A percentile compares a stretch with the other conserved stretches of the same genome.
phyloP scores from a whole-genome alignment of 2,888 invertebrate species.

The Chydorus sphaericus region DNA sequence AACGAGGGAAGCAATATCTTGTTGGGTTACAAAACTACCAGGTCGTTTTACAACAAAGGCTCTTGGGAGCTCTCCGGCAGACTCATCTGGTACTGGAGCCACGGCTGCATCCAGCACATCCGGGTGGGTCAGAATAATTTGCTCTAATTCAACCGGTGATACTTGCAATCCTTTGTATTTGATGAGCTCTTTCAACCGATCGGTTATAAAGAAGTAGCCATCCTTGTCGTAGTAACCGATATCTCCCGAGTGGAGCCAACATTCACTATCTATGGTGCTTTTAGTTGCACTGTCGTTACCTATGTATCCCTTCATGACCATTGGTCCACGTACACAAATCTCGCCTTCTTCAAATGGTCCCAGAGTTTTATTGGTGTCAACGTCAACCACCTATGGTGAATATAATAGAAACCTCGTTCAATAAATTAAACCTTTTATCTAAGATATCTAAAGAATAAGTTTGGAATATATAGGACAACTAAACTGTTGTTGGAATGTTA shows the following conservation, averaged over 20 bases:
- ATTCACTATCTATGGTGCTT: conserved; percentile 29
- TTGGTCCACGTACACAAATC: conserved; percentile 53
- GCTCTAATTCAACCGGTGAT: conserved; percentile 76
- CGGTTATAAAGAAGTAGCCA: conserved; percentile 29
- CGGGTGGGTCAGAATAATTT: conserved; percentile 51
- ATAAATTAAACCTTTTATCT: too few relatives aligned
- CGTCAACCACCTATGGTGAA: conserved; percentile 43
- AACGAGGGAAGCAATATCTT: too few relatives aligned
- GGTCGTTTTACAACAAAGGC: conserved; percentile 54
- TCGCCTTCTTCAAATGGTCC: conserved; percentile 53
- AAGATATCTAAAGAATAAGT: too few relatives aligned
- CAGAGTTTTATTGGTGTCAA: conserved; percentile 38
- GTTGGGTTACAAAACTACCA: too few relatives aligned
- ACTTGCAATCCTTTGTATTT: conserved; percentile 39
- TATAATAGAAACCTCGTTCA: too few relatives aligned
- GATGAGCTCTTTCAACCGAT: conserved; percentile 34
- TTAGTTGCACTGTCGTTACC: conserved; percentile 31
- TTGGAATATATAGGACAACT: too few relatives aligned
- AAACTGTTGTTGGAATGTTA: too few relatives aligned
- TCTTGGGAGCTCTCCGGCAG: conserved; percentile 55
- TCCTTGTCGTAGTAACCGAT: conserved; percentile 29
- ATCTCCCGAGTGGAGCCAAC: conserved; percentile 29
- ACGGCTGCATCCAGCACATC: conserved; percentile 67
- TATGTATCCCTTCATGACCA: conserved; percentile 39
- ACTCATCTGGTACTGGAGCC: conserved; percentile 53